Conservation (phyloP, 2,113 vertebrate genomes). For the Ceuthmochares aereus region DNA sequence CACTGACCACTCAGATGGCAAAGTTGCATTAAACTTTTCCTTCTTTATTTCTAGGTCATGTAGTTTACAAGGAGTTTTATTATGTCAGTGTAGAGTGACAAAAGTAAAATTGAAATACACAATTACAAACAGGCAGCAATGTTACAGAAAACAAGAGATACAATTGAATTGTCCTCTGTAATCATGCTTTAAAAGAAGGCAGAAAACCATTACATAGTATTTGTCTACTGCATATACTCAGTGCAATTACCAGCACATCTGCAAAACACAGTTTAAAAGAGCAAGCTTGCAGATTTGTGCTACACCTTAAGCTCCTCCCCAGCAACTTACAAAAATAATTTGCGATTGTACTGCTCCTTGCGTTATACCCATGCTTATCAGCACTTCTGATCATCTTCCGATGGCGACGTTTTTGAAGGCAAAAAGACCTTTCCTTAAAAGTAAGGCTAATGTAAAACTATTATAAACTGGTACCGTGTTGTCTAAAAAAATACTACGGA, state of each 20-base stretch:
- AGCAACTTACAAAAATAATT: constrained; percentile 61
- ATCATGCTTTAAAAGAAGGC: background rate
- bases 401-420: background rate
- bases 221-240: background rate
- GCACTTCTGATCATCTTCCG: constrained; percentile 11
- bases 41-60: constrained; percentile 78
- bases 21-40: constrained; percentile 5
- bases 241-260: background rate
- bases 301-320: background rate
- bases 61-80: constrained; percentile 76
- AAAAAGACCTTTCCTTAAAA: background rate
- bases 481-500: background rate
- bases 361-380: constrained; percentile 59
- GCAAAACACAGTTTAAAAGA: background rate
- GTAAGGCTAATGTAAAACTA: constrained; percentile 6
- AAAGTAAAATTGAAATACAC: constrained; percentile 71
- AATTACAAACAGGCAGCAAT: constrained; percentile 40
- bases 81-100: constrained; percentile 68
- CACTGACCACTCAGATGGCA: background rate
- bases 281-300: background rate
- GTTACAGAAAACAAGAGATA: constrained; percentile 78
- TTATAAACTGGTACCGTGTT: background rate
- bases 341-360: constrained; percentile 47
- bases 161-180: background rate
- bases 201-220: background rate